Base-by-base conservation (phyloP, 2,797 vertebrate species). In the Onychomys leucogaster region DNA sequence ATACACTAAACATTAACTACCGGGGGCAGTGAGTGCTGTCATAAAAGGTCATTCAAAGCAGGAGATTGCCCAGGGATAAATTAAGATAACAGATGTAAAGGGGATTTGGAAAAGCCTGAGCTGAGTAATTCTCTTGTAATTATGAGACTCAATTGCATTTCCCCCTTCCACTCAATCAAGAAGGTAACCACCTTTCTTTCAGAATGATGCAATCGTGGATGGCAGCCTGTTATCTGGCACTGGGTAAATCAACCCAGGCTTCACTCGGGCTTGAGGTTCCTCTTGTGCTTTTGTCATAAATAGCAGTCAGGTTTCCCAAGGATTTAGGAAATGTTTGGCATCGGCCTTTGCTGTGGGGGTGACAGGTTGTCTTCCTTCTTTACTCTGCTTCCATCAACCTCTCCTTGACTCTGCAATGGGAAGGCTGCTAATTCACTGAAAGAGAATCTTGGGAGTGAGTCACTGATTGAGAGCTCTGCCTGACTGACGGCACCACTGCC, bases 1-100 rank as follows among this genome's bases (percentile, higher is more conserved):
- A n/a, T 0, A 57, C 82, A 34, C 65, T 97, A 93, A 94, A 93
- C 95, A 96, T 96, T 97, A 97, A 96, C 91, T 52, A 59, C n/a
- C 2, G 2, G 88, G 59, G 65, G 5, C n/a, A 0, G 55, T 92
- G 67, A 94, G 76, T 29, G 90, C 93, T 57, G 21, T 52, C 65
- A 90, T 94, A 95, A 89, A 96, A 88, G 27, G 75, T 80, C 43
- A 69, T 88, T 81, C 78, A 19, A 85, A 94, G 76, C 89, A 67
- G 43, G 81, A 95, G 57, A 19, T 34, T 78, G 10, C 73, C 41
- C 71, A 69, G 90, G 76, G 43, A 92, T 87, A 91, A 91, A 94
- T 77, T 23, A 80, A 89, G 83, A 93, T 93, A 93, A 95, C 69
- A 87, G 71, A 78, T 75, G 55, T 88, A 37, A 84, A 80, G 77